These are phyloP conservation scores for Chouioia cunea DNA, from an alignment of 2,888 invertebrate genomes.

Conservation along the genomic window DNA sequence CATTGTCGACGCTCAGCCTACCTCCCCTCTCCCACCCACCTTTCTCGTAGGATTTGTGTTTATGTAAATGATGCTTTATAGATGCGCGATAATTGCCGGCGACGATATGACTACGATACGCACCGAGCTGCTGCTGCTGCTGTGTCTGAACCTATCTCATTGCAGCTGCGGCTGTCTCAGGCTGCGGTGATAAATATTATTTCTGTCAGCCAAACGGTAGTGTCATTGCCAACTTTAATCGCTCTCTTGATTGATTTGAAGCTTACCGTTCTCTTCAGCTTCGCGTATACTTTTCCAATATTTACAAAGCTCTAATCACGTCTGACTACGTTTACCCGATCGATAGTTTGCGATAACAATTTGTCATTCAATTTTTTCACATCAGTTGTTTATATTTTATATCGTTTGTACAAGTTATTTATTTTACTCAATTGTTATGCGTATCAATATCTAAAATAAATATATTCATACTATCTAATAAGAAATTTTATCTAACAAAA, in stretches of 20 bases:
- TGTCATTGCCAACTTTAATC: conserved; percentile 27
- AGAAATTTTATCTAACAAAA: too few relatives aligned
- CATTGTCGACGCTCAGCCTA: conserved; percentile 34
- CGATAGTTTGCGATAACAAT: too few relatives aligned
- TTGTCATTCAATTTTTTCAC: too few relatives aligned
- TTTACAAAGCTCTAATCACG: too few relatives aligned
- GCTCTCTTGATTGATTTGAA: conserved; percentile 18
- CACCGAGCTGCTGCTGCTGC: not conserved
- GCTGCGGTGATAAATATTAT: conserved; percentile 13
- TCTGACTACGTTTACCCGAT: too few relatives aligned
- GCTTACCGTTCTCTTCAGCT: not conserved
- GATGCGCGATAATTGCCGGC: conserved; percentile 40
- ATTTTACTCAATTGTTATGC: too few relatives aligned
- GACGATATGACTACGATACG: not conserved
- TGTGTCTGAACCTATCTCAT: not conserved
- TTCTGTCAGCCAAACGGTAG: conserved; percentile 15
- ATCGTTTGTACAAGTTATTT: too few relatives aligned
- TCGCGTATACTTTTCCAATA: too few relatives aligned
- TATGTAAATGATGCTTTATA: conserved; percentile 38
- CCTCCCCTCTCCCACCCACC: not conserved
- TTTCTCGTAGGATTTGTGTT: conserved; percentile 31
- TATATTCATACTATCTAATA: too few relatives aligned
- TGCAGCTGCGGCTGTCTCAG: not conserved
- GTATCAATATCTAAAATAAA: too few relatives aligned
- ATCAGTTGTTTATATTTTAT: too few relatives aligned